These are phyloP conservation scores for Cephus rjabovi DNA, from an alignment of 2,888 invertebrate genomes.

Conservation along the genomic window DNA sequence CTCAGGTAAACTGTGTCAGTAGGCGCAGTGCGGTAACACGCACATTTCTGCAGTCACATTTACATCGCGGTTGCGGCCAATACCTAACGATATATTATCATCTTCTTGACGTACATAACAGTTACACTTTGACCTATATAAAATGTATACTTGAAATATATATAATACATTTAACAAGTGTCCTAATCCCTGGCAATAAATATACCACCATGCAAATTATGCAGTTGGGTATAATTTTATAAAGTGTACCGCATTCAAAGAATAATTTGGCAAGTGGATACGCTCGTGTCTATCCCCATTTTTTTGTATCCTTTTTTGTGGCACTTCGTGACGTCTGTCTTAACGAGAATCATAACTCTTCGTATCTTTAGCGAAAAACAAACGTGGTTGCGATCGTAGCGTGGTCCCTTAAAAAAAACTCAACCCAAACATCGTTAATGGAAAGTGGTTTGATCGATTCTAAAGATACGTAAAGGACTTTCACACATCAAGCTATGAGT, in stretches of 20 bases:
- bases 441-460: neutral
- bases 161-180: neutral
- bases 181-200: neutral
- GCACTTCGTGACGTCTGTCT: neutral
- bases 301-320: neutral
- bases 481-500: neutral
- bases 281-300: neutral
- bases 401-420: neutral
- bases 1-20: conserved; percentile 35
- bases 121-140: neutral
- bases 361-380: neutral
- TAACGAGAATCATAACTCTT: neutral
- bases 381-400: neutral
- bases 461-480: neutral
- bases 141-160: neutral
- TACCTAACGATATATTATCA: neutral
- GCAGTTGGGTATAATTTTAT: neutral
- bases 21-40: conserved; percentile 48
- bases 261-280: neutral
- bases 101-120: neutral
- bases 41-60: conserved; percentile 34
- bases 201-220: neutral
- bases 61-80: conserved; percentile 2
- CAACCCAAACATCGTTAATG: neutral
- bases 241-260: neutral